Evolutionary conservation across 2,888 invertebrate species (phyloP), one percentile per base, ranked within the genome.

Genomic region (Thecocarcelia acutangulata): DNA sequence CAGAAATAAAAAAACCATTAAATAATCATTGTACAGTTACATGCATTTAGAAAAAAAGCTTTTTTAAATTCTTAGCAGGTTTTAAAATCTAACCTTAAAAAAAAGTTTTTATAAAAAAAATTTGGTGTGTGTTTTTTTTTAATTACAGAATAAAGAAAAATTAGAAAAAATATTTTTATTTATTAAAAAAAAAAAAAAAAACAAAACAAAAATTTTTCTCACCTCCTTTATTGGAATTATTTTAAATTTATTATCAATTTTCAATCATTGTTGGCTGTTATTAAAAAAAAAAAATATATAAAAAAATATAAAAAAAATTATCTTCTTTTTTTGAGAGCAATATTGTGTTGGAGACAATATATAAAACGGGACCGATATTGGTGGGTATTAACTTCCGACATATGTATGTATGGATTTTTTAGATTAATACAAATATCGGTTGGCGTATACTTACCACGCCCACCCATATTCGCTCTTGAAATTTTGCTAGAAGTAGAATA

Each of bases 371-470:
- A 81, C 76, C 84, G 77, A 81, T 83, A 80, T 79, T 77, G 75
- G 63, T 78, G 83, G 58, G 70, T 72, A 44, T 44, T 56, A 64
- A 13, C 33, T 33, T n/a, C n/a, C n/a, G 33, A 3, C 3, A 33
- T 33, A 33, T 24, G n/a, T n/a, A n/a, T n/a, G n/a, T 56, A 50
- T 74, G 72, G 52, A 37, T 12, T 11, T 58, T 59, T 50, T 50
- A 69, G 68, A 44, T 76, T 56, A 61, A 77, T 66, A 52, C 46
- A 77, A 79, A 79, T 83, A 84, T 82, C 80, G 84, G 84, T 78
- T 83, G 84, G 88, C 87, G 88, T 85, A 88, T 88, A 88, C 88
- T 88, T 89, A 88, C 88, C 88, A 88, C 86, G 87, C 87, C 82
- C 83, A 87, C 86, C 33, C 84, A 61, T 76, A 37, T 69, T 37